Conservation (phyloP, 2,113 vertebrate genomes). For the Sprattus sprattus region DNA sequence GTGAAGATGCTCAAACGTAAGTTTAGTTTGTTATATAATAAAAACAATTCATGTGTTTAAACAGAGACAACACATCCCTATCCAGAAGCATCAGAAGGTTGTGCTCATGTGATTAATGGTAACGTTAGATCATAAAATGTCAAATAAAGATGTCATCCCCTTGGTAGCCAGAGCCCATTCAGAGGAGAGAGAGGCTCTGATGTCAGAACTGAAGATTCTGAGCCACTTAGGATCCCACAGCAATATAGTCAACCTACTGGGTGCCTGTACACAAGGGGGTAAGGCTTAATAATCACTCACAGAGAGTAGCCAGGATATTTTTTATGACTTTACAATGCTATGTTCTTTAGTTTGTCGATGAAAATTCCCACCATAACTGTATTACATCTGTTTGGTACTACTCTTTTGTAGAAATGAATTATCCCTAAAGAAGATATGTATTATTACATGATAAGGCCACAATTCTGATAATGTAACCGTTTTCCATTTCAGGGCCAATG, state of each 20-base stretch:
- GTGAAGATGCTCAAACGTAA: constrained; percentile 71
- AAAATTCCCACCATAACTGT: constrained; percentile 4
- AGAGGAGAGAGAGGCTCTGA: constrained; percentile 57
- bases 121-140: not conserved
- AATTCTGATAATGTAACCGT: not conserved
- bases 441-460: not conserved
- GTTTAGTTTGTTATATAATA: not conserved
- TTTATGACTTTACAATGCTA: not conserved
- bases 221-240: constrained; percentile 67
- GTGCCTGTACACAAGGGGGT: constrained; percentile 67
- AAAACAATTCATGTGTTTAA: too few relatives aligned
- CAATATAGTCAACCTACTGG: constrained; percentile 72
- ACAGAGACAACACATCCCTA: too few relatives aligned
- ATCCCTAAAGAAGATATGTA: not conserved
- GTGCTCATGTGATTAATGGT: not conserved
- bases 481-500: constrained; percentile 77
- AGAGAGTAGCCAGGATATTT: not conserved
- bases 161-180: constrained; percentile 53
- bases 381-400: not conserved
- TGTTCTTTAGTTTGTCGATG: not conserved
- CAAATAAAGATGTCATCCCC: not conserved
- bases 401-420: not conserved
- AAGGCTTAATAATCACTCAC: not conserved
- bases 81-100: not conserved
- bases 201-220: constrained; percentile 72